Evolutionary conservation across 2,888 invertebrate species (phyloP), one percentile per base, ranked within the genome.

Genomic region (Thera britannica): DNA sequence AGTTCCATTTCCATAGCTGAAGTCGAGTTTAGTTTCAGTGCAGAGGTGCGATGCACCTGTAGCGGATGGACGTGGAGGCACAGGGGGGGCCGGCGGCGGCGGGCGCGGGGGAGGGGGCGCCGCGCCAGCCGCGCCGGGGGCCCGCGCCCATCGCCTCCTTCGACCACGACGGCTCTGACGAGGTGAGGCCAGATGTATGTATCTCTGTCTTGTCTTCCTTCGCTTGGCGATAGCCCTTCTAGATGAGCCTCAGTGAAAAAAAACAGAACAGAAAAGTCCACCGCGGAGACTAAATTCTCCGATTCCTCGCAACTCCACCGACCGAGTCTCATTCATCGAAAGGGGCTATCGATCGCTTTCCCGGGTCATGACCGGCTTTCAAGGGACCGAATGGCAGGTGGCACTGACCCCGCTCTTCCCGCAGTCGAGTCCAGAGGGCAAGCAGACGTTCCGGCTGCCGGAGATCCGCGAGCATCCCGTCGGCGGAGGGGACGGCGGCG

Each of bases 91-190:
- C n/a, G 49, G 49, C 49, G 49, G 67, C 35, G 35, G 62, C 35
- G 62, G 54, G n/a, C n/a, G 48, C 35, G 44, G 41, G 23, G 38
- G 51, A 7, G 11, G 44, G 61, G 73, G 79, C 80, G 80, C 73
- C 76, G 85, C 87, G 89, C 76, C 97, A 97, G 94, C 95, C 96
- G 94, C 96, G 97, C 90, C 96, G 97, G 94, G 98, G 98, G 87
- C 97, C 98, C 86, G 98, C 98, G 84, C 98, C 98, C 86, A 97
- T 98, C 91, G 98, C 98, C 87, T 98, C 98, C 83, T 97, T 98
- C 94, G 98, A 98, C 95, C 92, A 92, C 90, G 97, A 97, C 95
- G 95, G 96, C 88, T 97, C 97, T 83, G 97, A 97, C 93, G 97
- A 97, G 95, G 95, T 96, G 86, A 86, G 87, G 68, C 83, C 76